Evolutionary conservation across 30 jellyfish, hydroid and myxozoan species (phyloP).

Genomic region (Aurelia aurita complex sp. Pacific): DNA sequence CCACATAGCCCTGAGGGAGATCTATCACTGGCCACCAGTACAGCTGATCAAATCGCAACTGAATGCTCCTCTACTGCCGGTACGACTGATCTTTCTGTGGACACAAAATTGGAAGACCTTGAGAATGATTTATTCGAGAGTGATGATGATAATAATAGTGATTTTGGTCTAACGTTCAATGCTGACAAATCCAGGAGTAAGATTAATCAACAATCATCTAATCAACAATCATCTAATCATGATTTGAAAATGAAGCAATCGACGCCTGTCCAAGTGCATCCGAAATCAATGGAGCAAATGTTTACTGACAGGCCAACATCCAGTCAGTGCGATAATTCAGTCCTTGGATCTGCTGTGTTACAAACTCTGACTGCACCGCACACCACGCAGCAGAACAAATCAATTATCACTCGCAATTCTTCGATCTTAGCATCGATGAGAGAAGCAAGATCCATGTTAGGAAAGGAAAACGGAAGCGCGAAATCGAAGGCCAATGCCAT

Average conservation of each 20-base stretch:
- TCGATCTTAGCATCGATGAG: constrained; percentile 79
- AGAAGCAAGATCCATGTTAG: constrained; percentile 79
- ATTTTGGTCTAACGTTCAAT: constrained; percentile 41
- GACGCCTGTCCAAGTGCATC: constrained; percentile 30
- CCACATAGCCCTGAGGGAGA: neutral
- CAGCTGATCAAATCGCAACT: constrained; percentile 3
- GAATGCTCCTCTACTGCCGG: constrained; percentile 18
- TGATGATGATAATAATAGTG: constrained; percentile 56
- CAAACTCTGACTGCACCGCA: constrained; percentile 4
- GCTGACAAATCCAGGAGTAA: constrained; percentile 22
- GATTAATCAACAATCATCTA: neutral
- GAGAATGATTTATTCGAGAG: constrained; percentile 24
- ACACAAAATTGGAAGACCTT: constrained; percentile 1
- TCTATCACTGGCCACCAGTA: neutral
- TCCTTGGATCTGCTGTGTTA: constrained; percentile 22
- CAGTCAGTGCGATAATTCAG: neutral
- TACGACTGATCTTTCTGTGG: neutral
- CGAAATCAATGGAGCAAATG: constrained; percentile 17
- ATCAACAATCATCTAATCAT: neutral
- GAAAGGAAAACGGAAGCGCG: constrained; percentile 44
- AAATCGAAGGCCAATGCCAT: constrained; percentile 86
- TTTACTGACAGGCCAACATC: constrained; percentile 1
- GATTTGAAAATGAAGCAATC: constrained; percentile 31
- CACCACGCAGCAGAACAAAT: constrained; percentile 54
- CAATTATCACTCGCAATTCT: constrained; percentile 90